Percentiles rank a stretch among this genome's conserved stretches.
Conservation (phyloP, 2,888 invertebrate genomes). For the Ellobium chinense region DNA sequence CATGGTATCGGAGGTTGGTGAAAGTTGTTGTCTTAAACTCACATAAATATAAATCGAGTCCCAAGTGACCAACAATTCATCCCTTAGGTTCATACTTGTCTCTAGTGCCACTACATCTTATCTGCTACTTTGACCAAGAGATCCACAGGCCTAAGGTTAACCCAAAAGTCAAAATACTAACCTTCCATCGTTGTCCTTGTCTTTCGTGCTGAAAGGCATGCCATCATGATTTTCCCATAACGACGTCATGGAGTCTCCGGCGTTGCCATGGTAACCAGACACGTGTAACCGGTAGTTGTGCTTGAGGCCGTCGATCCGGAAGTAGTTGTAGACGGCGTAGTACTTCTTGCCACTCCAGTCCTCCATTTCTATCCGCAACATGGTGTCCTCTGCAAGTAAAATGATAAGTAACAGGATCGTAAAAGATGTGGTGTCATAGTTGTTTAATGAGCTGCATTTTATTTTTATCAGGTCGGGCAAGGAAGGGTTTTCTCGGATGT, state of each 20-base stretch:
- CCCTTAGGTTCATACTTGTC: no score
- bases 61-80: no score
- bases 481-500: no score
- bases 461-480: background rate
- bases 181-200: slow-evolving; percentile 89
- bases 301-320: slow-evolving; percentile 85
- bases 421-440: background rate
- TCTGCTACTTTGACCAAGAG: no score
- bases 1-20: no score
- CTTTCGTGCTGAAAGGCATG: slow-evolving; percentile 94
- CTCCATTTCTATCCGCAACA: slow-evolving; percentile 89
- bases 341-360: slow-evolving; percentile 91
- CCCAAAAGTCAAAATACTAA: no score
- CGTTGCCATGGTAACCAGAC: slow-evolving; percentile 89
- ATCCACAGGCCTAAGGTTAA: no score
- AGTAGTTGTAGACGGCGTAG: slow-evolving; percentile 89
- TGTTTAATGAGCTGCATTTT: background rate
- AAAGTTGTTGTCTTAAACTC: no score
- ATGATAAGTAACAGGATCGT: no score
- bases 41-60: no score
- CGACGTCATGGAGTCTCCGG: slow-evolving; percentile 88
- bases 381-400: slow-evolving; percentile 86
- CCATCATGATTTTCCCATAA: slow-evolving; percentile 88
- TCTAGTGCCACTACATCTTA: no score
- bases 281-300: slow-evolving; percentile 88